phyloP scores from a whole-genome alignment of 2,797 vertebrate species.

The Babyrousa celebensis region DNA sequence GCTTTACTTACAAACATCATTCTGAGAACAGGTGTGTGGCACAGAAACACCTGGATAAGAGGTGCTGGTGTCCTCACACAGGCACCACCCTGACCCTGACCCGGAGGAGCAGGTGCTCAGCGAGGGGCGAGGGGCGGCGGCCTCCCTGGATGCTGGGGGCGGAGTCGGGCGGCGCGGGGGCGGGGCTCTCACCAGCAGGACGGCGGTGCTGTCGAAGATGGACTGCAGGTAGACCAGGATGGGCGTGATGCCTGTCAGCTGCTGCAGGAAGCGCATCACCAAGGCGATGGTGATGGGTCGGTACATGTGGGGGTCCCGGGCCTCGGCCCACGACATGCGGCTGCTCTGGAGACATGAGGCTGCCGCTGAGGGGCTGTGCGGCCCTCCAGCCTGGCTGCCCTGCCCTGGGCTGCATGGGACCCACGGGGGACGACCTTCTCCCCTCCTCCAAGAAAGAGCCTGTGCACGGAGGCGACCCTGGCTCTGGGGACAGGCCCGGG shows the following conservation, averaged over 20 bases:
- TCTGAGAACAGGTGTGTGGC: fast-evolving
- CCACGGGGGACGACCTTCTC: neutral
- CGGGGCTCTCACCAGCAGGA: conserved; percentile 91
- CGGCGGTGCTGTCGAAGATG: conserved; percentile 90
- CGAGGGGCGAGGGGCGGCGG: fast-evolving
- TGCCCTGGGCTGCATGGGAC: neutral
- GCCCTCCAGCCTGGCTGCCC: neutral
- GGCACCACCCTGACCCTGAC: fast-evolving
- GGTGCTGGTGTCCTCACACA: fast-evolving
- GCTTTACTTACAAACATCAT: neutral
- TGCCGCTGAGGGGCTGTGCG: neutral
- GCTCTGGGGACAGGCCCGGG: neutral
- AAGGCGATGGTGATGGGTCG: conserved; percentile 94
- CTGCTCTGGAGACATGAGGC: conserved; percentile 83
- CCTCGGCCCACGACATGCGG: conserved; percentile 91
- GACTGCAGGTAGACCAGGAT: conserved; percentile 93
- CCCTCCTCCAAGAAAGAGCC: neutral
- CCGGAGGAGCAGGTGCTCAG: neutral
- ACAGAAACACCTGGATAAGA: fast-evolving
- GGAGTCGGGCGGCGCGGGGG: fast-evolving
- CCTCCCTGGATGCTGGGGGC: fast-evolving
- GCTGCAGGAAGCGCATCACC: conserved; percentile 97
- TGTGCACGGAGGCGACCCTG: neutral
- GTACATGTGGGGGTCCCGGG: conserved; percentile 92
- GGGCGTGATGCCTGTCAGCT: conserved; percentile 97